These are phyloP conservation scores for Caenorhabditis elegans DNA, from an alignment of 1,140 invertebrate species.

Conservation along the genomic window DNA sequence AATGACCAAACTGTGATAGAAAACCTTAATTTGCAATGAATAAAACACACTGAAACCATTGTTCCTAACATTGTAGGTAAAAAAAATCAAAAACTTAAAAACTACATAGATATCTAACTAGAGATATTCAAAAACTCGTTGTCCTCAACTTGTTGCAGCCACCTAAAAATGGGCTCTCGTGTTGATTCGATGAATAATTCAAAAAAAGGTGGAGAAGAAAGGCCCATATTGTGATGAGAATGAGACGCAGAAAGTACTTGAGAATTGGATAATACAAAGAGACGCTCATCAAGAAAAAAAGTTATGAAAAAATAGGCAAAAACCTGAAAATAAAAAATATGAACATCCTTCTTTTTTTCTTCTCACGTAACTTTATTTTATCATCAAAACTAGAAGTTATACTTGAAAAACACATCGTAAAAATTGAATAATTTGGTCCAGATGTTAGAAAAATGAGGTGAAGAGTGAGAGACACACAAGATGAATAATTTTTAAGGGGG, in stretches of 20 bases:
- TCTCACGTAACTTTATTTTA: too few relatives aligned
- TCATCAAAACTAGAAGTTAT: too few relatives aligned
- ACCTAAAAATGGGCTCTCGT: conserved; percentile 8
- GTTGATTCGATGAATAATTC: conserved; percentile 26
- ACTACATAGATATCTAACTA: too few relatives aligned
- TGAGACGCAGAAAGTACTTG: conserved; percentile 9
- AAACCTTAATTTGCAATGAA: too few relatives aligned
- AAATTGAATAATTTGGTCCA: conserved; percentile 8
- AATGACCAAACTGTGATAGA: too few relatives aligned
- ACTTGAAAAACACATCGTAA: too few relatives aligned
- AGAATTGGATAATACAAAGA: conserved; percentile 31
- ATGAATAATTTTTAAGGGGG: neutral
- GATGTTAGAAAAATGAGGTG: neutral
- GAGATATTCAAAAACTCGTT: neutral
- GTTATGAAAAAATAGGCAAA: neutral
- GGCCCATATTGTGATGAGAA: conserved; percentile 1
- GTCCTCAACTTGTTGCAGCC: neutral
- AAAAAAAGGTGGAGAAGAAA: conserved; percentile 6
- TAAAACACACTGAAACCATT: too few relatives aligned
- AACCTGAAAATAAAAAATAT: neutral
- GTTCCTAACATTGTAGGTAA: too few relatives aligned
- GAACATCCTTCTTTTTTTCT: neutral
- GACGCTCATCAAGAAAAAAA: neutral
- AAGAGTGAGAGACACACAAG: neutral
- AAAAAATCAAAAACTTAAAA: neutral